Conservation (phyloP, 1,140 invertebrate species). For the Lepidurus arcticus region DNA sequence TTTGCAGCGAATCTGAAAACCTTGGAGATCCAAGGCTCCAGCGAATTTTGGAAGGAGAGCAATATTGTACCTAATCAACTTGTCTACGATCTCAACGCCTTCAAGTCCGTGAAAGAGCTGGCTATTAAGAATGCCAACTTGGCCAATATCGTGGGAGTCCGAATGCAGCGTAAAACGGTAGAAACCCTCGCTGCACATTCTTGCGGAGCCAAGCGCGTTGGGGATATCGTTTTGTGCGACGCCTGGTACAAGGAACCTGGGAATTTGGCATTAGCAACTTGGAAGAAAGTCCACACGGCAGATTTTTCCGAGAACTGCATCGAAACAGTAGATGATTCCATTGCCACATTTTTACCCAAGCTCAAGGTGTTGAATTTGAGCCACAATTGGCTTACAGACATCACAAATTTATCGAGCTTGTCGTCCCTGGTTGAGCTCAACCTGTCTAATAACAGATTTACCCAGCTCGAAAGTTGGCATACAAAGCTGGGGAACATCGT, state of each 20-base stretch:
- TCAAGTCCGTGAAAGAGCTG: conserved; percentile 58
- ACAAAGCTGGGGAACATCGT: conserved; percentile 82
- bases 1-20: conserved; percentile 68
- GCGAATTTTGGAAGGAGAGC: conserved; percentile 60
- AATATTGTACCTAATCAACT: conserved; percentile 77
- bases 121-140: conserved; percentile 37
- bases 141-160: conserved; percentile 35
- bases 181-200: conserved; percentile 55
- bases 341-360: conserved; percentile 37
- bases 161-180: conserved; percentile 60
- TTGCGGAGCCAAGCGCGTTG: conserved; percentile 55
- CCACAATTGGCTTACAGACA: conserved; percentile 37
- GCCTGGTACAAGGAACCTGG: conserved; percentile 54
- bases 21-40: conserved; percentile 62
- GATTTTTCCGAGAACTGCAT: conserved; percentile 34
- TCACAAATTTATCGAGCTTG: conserved; percentile 40
- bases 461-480: conserved; percentile 53
- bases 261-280: conserved; percentile 45
- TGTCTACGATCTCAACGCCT: conserved; percentile 69
- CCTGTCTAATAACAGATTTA: conserved; percentile 31
- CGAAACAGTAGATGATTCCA: conserved; percentile 12
- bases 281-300: background rate
- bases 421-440: conserved; percentile 35
- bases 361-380: conserved; percentile 37
- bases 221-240: conserved; percentile 71